A percentile compares a stretch with the other conserved stretches of the same genome.
phyloP scores from a whole-genome alignment of 2,888 invertebrate genomes.

The Eupelmus urozonus region DNA sequence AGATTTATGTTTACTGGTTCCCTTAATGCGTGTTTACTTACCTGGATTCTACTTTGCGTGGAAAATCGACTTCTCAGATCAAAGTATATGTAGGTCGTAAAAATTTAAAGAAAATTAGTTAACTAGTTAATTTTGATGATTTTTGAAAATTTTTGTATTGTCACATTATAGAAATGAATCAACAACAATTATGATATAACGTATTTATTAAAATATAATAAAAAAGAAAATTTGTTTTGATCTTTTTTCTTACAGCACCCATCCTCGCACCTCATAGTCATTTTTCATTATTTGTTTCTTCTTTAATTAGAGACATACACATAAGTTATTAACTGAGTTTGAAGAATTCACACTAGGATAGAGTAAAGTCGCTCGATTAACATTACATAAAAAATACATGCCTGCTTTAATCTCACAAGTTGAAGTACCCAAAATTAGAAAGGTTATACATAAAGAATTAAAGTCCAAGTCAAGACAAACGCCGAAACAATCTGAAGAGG shows the following conservation, averaged over 20 bases:
- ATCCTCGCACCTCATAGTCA: constrained; percentile 49
- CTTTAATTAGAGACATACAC: constrained; percentile 29
- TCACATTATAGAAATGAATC: background rate
- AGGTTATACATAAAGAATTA: constrained; percentile 14
- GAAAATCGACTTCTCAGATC: no score
- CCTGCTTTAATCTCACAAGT: constrained; percentile 6
- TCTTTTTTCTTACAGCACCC: constrained; percentile 54
- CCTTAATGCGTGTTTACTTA: no score
- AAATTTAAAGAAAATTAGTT: no score
- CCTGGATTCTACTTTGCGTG: no score
- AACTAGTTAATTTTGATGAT: no score
- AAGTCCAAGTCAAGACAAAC: constrained; percentile 15
- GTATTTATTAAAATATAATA: constrained; percentile 55
- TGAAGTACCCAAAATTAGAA: constrained; percentile 44
- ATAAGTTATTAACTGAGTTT: constrained; percentile 1
- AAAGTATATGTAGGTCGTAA: no score
- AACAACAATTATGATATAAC: constrained; percentile 29
- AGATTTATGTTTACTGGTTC: no score
- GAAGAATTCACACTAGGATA: constrained; percentile 33
- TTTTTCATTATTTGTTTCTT: constrained; percentile 10
- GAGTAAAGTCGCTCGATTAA: constrained; percentile 18
- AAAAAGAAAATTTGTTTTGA: constrained; percentile 34
- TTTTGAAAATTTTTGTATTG: no score
- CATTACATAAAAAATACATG: constrained; percentile 12
- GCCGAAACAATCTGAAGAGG: constrained; percentile 13